These are phyloP conservation scores for Dinoponera quadriceps DNA, from an alignment of 1,140 invertebrate genomes.

Conservation along the genomic window DNA sequence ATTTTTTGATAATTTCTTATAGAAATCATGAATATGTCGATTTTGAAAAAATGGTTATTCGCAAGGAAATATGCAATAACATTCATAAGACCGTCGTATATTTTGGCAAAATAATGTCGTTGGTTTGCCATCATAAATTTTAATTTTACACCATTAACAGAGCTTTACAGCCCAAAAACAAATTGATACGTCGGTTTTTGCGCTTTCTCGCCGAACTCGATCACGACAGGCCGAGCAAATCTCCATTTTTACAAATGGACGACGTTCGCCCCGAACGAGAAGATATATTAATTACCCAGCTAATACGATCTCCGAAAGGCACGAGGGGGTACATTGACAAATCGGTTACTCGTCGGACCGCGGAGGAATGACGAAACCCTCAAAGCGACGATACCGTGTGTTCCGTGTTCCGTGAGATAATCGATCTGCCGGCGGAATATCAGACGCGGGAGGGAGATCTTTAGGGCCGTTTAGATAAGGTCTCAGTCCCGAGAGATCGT, in stretches of 20 bases:
- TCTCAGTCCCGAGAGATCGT: conserved; percentile 43
- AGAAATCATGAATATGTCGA: too few species aligned
- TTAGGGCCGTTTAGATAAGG: conserved; percentile 38
- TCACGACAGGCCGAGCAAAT: not conserved
- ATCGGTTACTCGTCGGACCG: conserved; percentile 25
- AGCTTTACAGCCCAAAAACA: too few species aligned
- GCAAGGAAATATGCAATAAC: too few species aligned
- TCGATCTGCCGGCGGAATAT: conserved; percentile 58
- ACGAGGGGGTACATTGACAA: conserved; percentile 36
- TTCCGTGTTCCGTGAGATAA: conserved; percentile 53
- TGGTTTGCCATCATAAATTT: too few species aligned
- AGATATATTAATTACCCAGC: conserved; percentile 44
- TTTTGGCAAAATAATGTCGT: too few species aligned
- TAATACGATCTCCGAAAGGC: conserved; percentile 32
- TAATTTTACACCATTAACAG: too few species aligned
- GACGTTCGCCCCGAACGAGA: not conserved
- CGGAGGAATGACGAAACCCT: conserved; percentile 60
- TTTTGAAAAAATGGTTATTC: too few species aligned
- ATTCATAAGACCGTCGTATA: too few species aligned
- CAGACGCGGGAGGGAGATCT: conserved; percentile 27
- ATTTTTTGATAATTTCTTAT: too few species aligned
- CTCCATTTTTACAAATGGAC: conserved; percentile 39
- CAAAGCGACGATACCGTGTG: conserved; percentile 29
- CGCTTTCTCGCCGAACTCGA: too few species aligned
- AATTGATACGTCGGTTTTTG: too few species aligned